These are phyloP conservation scores for Nesidiocoris tenuis DNA, from an alignment of 2,888 invertebrate species.

Conservation along the genomic window DNA sequence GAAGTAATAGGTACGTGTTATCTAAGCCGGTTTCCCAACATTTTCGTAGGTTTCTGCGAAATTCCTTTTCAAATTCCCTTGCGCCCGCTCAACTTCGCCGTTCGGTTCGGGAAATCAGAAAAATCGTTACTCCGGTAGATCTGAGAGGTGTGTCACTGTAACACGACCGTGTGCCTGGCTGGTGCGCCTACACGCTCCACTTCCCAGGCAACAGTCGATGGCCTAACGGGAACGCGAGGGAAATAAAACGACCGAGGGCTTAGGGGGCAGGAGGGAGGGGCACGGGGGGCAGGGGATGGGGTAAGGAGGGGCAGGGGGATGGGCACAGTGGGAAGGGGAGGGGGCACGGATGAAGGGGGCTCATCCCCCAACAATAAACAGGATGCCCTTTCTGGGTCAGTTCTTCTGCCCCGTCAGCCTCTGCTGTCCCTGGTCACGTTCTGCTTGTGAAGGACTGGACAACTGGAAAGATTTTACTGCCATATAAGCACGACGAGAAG, in stretches of 20 bases:
- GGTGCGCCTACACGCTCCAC: conserved; percentile 34
- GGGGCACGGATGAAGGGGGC: background rate
- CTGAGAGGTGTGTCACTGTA: conserved; percentile 25
- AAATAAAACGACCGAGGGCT: background rate
- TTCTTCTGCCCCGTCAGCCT: background rate
- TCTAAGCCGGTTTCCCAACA: too few species aligned
- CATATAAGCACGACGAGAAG: too few species aligned
- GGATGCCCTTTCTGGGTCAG: conserved; percentile 26
- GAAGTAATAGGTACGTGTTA: too few species aligned
- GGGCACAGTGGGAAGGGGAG: background rate
- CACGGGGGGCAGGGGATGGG: background rate
- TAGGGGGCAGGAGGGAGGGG: too few species aligned
- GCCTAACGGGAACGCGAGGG: conserved; percentile 18
- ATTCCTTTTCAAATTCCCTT: too few species aligned
- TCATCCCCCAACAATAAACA: conserved; percentile 28
- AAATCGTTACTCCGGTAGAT: too few species aligned
- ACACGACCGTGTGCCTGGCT: conserved; percentile 22
- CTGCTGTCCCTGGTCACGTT: background rate
- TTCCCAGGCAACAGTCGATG: conserved; percentile 7
- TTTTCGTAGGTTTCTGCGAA: too few species aligned
- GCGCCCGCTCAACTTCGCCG: too few species aligned
- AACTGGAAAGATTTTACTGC: background rate
- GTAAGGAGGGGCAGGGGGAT: background rate
- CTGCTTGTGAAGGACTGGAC: background rate
- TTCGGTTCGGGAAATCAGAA: too few species aligned